Evolutionary conservation across 2,888 invertebrate genomes (phyloP), one percentile per base, ranked within the genome.

Genomic region (Cacoxenus indagator): DNA sequence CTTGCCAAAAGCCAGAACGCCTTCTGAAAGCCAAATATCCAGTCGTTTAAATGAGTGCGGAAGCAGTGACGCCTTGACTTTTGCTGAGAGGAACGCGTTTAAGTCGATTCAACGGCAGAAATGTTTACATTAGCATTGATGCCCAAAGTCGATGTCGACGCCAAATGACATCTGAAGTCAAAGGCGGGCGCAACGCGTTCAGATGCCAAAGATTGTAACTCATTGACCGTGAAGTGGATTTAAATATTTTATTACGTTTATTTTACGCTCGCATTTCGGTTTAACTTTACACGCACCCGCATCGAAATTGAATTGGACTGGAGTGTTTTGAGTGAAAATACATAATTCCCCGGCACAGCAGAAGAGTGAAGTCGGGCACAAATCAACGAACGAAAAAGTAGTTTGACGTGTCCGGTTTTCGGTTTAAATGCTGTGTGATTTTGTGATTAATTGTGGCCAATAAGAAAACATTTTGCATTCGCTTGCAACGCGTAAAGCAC

Each of bases 81-180:
- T n/a, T n/a, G n/a, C n/a, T n/a, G n/a, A n/a, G n/a, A n/a, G n/a
- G n/a, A n/a, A n/a, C n/a, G n/a, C n/a, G n/a, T n/a, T n/a, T n/a
- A n/a, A n/a, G n/a, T n/a, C n/a, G n/a, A n/a, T n/a, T n/a, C n/a
- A n/a, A n/a, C n/a, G n/a, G n/a, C n/a, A n/a, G n/a, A n/a, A n/a
- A n/a, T n/a, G n/a, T n/a, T n/a, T 73, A 72, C 68, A 72, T 73
- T 73, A 67, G 71, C 70, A 75, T 75, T 75, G 73, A 75, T 75
- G 75, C 70, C 70, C 69, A 59, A 59, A 37, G 14, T 4, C 8
- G 14, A 37, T 11, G 37, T 31, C 48, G n/a, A 19, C 48, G 6
- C 70, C 68, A 73, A 73, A 72, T 70, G 75, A 72, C 75, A 75
- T 67, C 69, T 66, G 69, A 70, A 73, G 73, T 72, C 75, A 73